Evolutionary conservation across 1,140 invertebrate genomes (phyloP).

Genomic region (Luehdorfia chinensis): DNA sequence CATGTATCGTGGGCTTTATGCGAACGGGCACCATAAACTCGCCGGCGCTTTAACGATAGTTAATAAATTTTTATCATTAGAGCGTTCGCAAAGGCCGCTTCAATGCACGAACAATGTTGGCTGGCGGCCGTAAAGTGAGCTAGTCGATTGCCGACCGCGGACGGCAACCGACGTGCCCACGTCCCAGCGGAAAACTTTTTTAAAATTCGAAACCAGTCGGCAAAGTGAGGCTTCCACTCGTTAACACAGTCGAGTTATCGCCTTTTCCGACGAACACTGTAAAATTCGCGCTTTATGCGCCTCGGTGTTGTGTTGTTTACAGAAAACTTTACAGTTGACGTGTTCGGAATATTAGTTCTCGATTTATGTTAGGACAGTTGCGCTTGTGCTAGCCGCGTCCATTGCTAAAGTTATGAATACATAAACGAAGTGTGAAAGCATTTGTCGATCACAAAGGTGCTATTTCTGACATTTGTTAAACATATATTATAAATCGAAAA

Average conservation of each 20-base stretch:
- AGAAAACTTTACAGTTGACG: constrained; percentile 25
- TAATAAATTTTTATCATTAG: constrained; percentile 70
- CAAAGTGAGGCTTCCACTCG: constrained; percentile 44
- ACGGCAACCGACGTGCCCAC: neutral
- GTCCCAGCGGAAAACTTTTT: constrained; percentile 4
- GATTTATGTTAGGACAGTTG: constrained; percentile 16
- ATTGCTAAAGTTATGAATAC: too few species aligned
- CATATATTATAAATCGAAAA: too few species aligned
- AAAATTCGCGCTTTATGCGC: constrained; percentile 44
- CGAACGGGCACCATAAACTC: constrained; percentile 53
- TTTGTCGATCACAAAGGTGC: too few species aligned
- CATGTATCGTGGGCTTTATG: constrained; percentile 52
- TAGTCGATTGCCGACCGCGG: constrained; percentile 1
- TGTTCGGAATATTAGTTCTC: constrained; percentile 15
- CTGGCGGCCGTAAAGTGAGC: neutral
- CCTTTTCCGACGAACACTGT: constrained; percentile 23
- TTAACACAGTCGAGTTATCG: constrained; percentile 43
- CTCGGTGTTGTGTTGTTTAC: constrained; percentile 29
- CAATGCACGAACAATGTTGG: constrained; percentile 24
- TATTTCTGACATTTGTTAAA: too few species aligned
- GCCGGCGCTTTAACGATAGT: constrained; percentile 58
- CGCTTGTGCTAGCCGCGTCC: constrained; percentile 2
- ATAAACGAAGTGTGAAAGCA: too few species aligned
- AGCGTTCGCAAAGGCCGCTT: constrained; percentile 32
- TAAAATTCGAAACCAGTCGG: constrained; percentile 18